Evolutionary conservation across 2,797 vertebrate genomes (phyloP), one percentile per base, ranked within the genome.

Genomic region (Clarias platycephalus): DNA sequence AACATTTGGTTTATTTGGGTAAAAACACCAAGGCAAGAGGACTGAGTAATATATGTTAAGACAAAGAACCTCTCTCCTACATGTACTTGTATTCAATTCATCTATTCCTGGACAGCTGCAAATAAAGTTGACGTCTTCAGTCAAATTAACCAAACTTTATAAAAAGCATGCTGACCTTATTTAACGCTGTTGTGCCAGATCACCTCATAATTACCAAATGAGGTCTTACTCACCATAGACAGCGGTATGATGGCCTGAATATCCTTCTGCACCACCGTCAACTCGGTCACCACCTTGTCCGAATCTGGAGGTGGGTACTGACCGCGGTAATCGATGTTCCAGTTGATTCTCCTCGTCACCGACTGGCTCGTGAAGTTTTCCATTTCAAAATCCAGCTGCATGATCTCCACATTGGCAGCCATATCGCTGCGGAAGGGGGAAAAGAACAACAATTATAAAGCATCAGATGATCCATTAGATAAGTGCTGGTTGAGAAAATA

Each of bases 341-440:
- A 99, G 96, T 99, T 98, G 94, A 99, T 99, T 82, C 98, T 94
- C 18, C 98, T 94, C 0, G 97, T 99, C 88, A 99, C 98, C 0
- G 98, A 99, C 85, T 99, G 97, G 93, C 98, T 99, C 89, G 98
- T 99, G 93, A 99, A 99, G 93, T 99, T 99, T 93, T 99, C 98
- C 98, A 99, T 99, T 94, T 99, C 98, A 0, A 99, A 99, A 88
- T 99, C 97, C 92, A 99, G 88, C 93, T 99, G 98, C 96, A 99
- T 96, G 91, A 99, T 95, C 93, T 98, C 97, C 0, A 95, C 93
- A 2, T 96, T 97, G 4, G 92, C 92, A 83, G 95, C 88, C 16
- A 91, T 89, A 0, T 96, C 96, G 91, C 97, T 97, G 20, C 7
- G 26, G 37, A 89, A 72, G 80, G 20, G 63, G 16, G 13, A 24